phyloP scores from a whole-genome alignment of 1,140 invertebrate genomes.

The Drosophila jambulina region DNA sequence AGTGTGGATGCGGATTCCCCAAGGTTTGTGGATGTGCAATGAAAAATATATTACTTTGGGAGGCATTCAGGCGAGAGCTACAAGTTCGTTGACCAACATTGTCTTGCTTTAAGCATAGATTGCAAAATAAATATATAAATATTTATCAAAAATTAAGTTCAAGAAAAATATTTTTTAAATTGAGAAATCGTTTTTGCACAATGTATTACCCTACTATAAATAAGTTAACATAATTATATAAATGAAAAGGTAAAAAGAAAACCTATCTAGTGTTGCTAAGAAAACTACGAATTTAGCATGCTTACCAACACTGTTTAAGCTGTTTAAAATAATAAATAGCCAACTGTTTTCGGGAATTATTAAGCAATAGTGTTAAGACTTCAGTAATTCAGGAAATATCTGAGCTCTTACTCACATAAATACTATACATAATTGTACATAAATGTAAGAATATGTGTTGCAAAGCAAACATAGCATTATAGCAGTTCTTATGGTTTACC shows the following conservation, averaged over 20 bases:
- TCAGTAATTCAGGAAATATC: too few relatives aligned
- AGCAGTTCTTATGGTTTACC: background rate
- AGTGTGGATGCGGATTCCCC: slow-evolving; percentile 11
- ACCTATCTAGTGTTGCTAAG: background rate
- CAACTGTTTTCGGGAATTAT: too few relatives aligned
- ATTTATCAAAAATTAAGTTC: too few relatives aligned
- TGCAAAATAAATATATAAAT: background rate
- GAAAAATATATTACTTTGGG: slow-evolving; percentile 3
- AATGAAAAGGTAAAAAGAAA: too few relatives aligned
- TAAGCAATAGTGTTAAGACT: too few relatives aligned
- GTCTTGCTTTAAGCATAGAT: background rate
- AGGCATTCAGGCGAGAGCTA: slow-evolving; percentile 6
- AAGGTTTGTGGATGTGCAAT: slow-evolving; percentile 15
- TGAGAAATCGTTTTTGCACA: background rate
- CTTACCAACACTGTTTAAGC: background rate
- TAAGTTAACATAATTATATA: background rate
- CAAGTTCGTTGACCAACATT: slow-evolving; percentile 23
- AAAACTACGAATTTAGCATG: background rate
- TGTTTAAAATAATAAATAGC: background rate
- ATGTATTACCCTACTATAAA: background rate
- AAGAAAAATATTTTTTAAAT: background rate
- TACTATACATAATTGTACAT: background rate
- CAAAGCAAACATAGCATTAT: background rate
- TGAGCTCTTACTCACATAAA: background rate
- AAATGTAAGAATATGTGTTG: background rate